Evolutionary conservation across 2,113 vertebrate genomes (phyloP).

Genomic region (Thomomys bottae): DNA sequence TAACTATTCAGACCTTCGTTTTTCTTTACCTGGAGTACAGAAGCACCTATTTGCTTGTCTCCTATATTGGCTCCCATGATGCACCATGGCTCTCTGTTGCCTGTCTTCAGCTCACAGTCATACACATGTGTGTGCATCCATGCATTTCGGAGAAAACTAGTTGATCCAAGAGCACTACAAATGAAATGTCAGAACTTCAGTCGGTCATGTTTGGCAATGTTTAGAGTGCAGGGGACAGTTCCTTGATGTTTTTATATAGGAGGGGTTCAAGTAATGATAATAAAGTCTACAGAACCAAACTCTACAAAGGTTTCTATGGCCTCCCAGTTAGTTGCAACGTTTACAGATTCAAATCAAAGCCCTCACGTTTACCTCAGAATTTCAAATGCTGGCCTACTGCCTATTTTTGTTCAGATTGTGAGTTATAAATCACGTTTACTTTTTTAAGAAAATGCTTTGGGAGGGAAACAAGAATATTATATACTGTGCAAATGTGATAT

Average conservation of each 20-base stretch:
- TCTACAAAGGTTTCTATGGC: not conserved
- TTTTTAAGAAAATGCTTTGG: not conserved
- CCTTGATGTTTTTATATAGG: not conserved
- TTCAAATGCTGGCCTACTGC: not conserved
- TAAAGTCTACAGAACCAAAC: not conserved
- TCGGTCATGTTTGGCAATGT: not conserved
- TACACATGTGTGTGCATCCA: not conserved
- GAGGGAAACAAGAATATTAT: not conserved
- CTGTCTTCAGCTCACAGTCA: not conserved
- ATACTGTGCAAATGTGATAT: not conserved
- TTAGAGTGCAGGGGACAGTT: not conserved
- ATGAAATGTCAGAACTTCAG: not conserved
- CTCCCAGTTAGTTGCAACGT: not conserved
- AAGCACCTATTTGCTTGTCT: not conserved
- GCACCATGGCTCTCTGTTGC: not conserved
- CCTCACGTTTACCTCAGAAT: not conserved
- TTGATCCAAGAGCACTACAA: not conserved
- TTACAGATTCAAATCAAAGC: not conserved
- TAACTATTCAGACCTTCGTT: not conserved
- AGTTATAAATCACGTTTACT: not conserved
- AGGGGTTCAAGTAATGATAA: not conserved
- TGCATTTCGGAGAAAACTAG: not conserved
- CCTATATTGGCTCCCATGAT: accelerated
- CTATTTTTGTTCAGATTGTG: not conserved
- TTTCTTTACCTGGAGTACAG: not conserved